These are phyloP conservation scores for Ectemnius continuus DNA, from an alignment of 2,888 invertebrate genomes.

Conservation along the genomic window DNA sequence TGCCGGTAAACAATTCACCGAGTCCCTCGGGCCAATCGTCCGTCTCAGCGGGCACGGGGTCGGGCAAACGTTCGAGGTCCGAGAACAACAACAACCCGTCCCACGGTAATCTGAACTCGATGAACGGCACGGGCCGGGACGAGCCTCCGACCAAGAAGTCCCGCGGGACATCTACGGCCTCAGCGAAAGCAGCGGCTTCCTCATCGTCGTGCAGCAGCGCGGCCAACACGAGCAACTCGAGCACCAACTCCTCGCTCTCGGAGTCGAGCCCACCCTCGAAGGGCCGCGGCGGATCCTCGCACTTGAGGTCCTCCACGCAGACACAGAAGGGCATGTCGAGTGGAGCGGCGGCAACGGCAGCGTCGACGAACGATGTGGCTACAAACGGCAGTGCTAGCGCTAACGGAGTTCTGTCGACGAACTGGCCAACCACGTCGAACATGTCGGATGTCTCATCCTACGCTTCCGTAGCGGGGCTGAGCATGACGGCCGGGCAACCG, in stretches of 20 bases:
- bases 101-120: conserved; percentile 75
- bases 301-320: conserved; percentile 52
- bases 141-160: conserved; percentile 74
- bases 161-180: conserved; percentile 65
- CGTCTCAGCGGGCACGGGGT: conserved; percentile 51
- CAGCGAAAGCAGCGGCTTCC: conserved; percentile 46
- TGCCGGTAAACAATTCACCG: conserved; percentile 72
- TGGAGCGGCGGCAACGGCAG: conserved; percentile 7
- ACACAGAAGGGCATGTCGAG: conserved; percentile 43
- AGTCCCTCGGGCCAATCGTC: conserved; percentile 64
- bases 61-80: conserved; percentile 73
- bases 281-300: conserved; percentile 45
- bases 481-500: conserved; percentile 64
- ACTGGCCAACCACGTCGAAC: conserved; percentile 66
- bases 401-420: conserved; percentile 59
- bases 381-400: conserved; percentile 23
- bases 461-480: conserved; percentile 68
- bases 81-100: conserved; percentile 77
- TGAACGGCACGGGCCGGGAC: conserved; percentile 61
- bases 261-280: conserved; percentile 43
- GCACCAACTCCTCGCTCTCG: conserved; percentile 28
- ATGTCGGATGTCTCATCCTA: conserved; percentile 70
- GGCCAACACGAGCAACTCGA: conserved; percentile 4
- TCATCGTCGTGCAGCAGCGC: conserved; percentile 29
- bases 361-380: conserved; percentile 31